Percentiles rank a stretch among this genome's conserved stretches.
Evolutionary conservation across 2,113 vertebrate genomes (phyloP).

Genomic region (Sorex araneus): DNA sequence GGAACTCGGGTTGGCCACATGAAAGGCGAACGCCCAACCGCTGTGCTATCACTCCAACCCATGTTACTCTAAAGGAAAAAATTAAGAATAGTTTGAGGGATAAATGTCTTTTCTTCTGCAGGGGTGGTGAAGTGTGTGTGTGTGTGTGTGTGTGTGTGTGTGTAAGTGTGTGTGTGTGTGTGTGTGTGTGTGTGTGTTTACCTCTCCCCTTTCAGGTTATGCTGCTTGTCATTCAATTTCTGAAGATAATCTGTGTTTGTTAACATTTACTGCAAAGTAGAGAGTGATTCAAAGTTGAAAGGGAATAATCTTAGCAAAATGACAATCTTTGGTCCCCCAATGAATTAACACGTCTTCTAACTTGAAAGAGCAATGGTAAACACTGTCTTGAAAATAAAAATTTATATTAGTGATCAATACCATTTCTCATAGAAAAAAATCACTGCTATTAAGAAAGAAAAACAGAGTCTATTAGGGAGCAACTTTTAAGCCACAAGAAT

Average conservation of each 20-base stretch:
- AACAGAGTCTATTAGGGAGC: not conserved
- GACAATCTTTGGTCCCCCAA: not conserved
- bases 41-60: too few relatives aligned
- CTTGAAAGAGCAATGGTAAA: not conserved
- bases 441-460: not conserved
- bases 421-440: conserved; percentile 37
- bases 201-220: not conserved
- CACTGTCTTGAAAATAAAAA: not conserved
- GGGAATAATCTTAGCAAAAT: not conserved
- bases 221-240: not conserved
- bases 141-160: not conserved
- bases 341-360: not conserved
- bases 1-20: too few relatives aligned
- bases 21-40: too few relatives aligned
- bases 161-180: not conserved
- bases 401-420: not conserved
- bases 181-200: not conserved
- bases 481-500: not conserved
- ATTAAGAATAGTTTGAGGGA: not conserved
- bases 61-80: not conserved
- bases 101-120: not conserved
- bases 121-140: too few relatives aligned
- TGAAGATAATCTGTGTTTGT: not conserved
- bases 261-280: not conserved
- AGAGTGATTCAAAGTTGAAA: not conserved